Evolutionary conservation across 64 coral and sea anemone genomes (phyloP), one percentile per base, ranked within the genome.

Genomic region (Montipora capricornis): DNA sequence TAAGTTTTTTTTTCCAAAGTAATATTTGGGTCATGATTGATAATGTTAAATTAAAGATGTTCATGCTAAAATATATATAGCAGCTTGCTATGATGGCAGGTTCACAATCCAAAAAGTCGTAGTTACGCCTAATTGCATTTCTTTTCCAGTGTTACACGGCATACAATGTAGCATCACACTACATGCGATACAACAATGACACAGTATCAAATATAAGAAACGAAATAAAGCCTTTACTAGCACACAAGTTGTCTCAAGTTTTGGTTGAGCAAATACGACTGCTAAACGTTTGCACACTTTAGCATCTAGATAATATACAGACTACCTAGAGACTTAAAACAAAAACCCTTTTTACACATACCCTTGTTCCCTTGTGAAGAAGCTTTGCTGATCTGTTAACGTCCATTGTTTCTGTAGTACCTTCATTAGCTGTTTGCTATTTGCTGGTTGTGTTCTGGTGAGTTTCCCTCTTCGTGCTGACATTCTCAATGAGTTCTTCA

Each of bases 401-500:
- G 68, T 78, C 45, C 45, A 78, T 78, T 78, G 47, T 78, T 78
- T 78, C 76, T 78, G 76, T 47, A 19, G 6, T 78, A 12, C 47
- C 76, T 49, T 78, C 76, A 45, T 44, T 76, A 67, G 8, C 62
- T 46, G 74, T 74, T 20, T 37, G 44, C 74, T 77, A 5, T 76
- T 8, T 47, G 74, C 74, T 76, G 29, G 74, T 45, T 44, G 74
- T 45, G 24, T 76, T 76, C 29, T 44, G 44, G 74, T 44, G 26
- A 45, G 74, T 76, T 76, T 45, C n/a, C 20, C 75, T 58, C 69
- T 89, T 89, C 10, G 50, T 13, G 15, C 19, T 57, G 20, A 74
- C 49, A 57, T 58, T 61, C 4, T 53, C 20, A 8, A 82, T 55
- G 26, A 89, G 50, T 75, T 89, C 88, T 26, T 90, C 46, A 81